Percentiles rank a stretch among this genome's conserved stretches.
These are phyloP conservation scores for Mylabris phalerata DNA, from an alignment of 1,140 invertebrate genomes.

Conservation along the genomic window DNA sequence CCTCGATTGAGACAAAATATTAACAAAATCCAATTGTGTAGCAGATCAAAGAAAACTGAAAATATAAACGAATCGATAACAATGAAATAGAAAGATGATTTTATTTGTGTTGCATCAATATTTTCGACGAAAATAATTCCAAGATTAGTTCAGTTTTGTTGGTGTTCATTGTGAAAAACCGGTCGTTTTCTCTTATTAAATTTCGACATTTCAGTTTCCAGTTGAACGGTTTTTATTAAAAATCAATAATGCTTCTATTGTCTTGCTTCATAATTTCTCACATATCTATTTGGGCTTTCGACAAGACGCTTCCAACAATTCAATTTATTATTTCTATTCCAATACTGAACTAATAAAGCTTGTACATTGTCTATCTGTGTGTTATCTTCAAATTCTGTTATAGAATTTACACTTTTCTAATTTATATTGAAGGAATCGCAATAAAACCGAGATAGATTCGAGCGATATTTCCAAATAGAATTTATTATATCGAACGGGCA, in stretches of 20 bases:
- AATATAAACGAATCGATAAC: neutral
- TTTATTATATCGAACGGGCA: too few relatives aligned
- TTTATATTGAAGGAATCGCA: too few relatives aligned
- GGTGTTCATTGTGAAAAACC: neutral
- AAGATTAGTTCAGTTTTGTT: neutral
- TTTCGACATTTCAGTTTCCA: constrained; percentile 3
- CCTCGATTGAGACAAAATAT: constrained; percentile 7
- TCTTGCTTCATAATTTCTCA: too few relatives aligned
- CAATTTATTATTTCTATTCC: too few relatives aligned
- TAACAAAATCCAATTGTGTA: neutral
- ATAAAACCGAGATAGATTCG: too few relatives aligned
- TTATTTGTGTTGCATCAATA: neutral
- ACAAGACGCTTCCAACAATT: too few relatives aligned
- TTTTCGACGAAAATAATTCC: neutral
- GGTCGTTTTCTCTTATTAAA: constrained; percentile 4
- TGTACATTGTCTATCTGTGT: too few relatives aligned
- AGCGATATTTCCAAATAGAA: too few relatives aligned
- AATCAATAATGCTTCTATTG: neutral
- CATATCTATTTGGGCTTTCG: too few relatives aligned
- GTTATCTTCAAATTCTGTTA: too few relatives aligned
- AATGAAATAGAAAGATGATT: neutral
- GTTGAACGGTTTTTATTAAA: constrained; percentile 3
- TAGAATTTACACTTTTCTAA: too few relatives aligned
- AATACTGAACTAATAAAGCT: too few relatives aligned
- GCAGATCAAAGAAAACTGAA: neutral